These are phyloP conservation scores for Scylla paramamosain DNA, from an alignment of 1,140 invertebrate species.

Conservation along the genomic window DNA sequence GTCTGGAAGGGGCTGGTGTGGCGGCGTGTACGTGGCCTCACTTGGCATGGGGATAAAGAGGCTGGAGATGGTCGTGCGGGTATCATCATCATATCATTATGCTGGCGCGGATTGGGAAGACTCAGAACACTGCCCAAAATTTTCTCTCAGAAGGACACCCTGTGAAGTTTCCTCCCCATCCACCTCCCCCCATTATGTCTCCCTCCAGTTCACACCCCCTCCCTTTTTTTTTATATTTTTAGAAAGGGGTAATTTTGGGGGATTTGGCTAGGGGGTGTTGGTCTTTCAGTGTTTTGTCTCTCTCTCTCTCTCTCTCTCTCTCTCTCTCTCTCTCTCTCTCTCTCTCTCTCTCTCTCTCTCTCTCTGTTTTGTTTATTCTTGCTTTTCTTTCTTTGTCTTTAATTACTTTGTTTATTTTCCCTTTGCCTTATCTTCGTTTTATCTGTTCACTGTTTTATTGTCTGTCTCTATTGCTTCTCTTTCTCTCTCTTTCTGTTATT, in stretches of 20 bases:
- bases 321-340: too few species aligned
- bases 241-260: too few species aligned
- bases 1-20: not conserved
- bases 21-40: not conserved
- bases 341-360: too few species aligned
- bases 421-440: not conserved
- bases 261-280: too few species aligned
- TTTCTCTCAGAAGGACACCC: not conserved
- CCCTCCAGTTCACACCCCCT: too few species aligned
- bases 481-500: too few species aligned
- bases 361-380: too few species aligned
- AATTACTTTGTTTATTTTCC: not conserved
- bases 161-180: too few species aligned
- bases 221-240: too few species aligned
- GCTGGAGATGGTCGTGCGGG: not conserved
- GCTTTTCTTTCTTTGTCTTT: too few species aligned
- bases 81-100: constrained; percentile 39
- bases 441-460: not conserved
- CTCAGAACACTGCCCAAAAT: not conserved
- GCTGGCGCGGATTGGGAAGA: not conserved
- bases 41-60: not conserved
- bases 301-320: not conserved
- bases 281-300: not conserved
- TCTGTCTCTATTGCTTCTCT: not conserved
- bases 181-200: too few species aligned